Base-by-base conservation (phyloP, 2,113 vertebrate genomes). In the Dromaius novaehollandiae region DNA sequence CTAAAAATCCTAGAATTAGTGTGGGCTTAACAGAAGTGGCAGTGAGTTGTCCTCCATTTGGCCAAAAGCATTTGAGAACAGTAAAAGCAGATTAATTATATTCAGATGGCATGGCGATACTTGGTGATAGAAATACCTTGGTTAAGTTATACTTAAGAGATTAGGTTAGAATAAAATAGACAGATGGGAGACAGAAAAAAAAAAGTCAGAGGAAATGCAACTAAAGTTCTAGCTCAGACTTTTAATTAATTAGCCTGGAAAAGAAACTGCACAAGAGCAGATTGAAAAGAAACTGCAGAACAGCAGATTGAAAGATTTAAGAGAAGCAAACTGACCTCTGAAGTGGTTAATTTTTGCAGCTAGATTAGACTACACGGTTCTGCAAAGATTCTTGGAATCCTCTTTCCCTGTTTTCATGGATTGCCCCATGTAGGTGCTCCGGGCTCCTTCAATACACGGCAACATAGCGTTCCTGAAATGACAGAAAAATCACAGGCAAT, bases 221-320 rank as follows among this genome's bases (percentile, higher is more conserved):
- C 50, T 68, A 5, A 76, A 91, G 28, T 93, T 93, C 55, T 83
- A 89, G 44, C 64, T 92, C 64, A 91, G 78, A 46, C 60, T 36
- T 87, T 85, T 78, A 91, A 85, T 90, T 95, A 95, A 95, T 95
- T 95, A 94, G 64, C 79, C 65, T 60, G 64, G 38, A 55, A 19
- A 55, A 40, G 51, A 55, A 74, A 30, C 70, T 18, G 46, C 55
- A 56, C 26, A 56, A 56, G 28, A 56, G 28, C 30, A 58, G 16
- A 58, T 18, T 46, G 74, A 55, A 70, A 91, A 93, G 24, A 82
- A 82, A 60, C 46, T 51, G 28, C 44, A 63, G 70, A 55, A 80
- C 44, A 82, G 82, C 81, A 87, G 63, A 92, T 32, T 94, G 84
- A 82, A 89, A 83, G 71, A 66, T 71, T 78, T 81, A 83, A 90